phyloP scores from a whole-genome alignment of 37 sponge, comb jelly and placozoan species.

The Corticium candelabrum region DNA sequence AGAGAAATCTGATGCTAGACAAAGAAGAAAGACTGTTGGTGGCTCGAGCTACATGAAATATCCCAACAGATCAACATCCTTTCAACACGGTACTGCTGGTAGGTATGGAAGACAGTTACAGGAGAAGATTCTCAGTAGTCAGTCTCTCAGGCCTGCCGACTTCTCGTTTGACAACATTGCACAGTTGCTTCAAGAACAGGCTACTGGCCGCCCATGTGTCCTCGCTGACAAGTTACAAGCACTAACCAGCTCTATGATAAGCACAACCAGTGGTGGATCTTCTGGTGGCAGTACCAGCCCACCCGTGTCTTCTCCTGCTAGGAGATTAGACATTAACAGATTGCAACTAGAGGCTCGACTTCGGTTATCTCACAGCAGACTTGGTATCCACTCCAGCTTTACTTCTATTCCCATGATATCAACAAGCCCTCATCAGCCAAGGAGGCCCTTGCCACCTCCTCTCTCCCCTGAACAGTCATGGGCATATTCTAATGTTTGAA shows the following conservation, averaged over 20 bases:
- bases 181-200: background rate
- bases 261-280: background rate
- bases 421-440: too few species aligned
- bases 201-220: background rate
- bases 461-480: too few species aligned
- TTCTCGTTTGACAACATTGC: background rate
- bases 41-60: too few species aligned
- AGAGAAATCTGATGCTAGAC: background rate
- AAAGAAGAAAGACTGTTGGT: background rate
- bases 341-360: background rate
- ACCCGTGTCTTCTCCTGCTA: background rate
- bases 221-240: background rate
- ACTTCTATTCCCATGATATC: background rate
- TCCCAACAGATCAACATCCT: background rate
- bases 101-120: background rate
- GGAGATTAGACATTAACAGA: background rate
- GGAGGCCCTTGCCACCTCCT: too few species aligned
- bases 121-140: background rate
- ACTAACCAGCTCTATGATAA: background rate
- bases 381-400: background rate
- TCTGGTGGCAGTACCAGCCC: background rate
- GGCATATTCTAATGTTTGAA: too few species aligned
- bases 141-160: background rate
- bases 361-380: background rate
- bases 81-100: background rate